Conservation (phyloP, 2,797 vertebrate genomes). For the Graptemys geographica region DNA sequence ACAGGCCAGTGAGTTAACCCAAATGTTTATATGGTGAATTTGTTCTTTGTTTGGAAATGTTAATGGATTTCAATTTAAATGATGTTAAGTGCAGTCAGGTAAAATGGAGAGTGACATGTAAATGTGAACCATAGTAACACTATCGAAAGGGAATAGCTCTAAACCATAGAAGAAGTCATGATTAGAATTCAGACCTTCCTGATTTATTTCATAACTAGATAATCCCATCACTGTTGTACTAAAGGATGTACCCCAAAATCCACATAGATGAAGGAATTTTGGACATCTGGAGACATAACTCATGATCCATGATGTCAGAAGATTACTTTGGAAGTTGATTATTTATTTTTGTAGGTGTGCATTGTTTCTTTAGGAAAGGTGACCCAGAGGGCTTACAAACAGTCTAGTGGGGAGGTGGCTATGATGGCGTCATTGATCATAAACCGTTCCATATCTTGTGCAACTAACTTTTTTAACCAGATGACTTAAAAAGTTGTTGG, state of each 20-base stretch:
- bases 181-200: background rate
- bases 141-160: background rate
- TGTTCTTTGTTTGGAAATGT: background rate
- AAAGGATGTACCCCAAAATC: background rate
- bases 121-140: background rate
- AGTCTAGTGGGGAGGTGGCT: no score
- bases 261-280: background rate
- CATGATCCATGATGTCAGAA: background rate
- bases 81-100: background rate
- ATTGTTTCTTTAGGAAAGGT: no score
- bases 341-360: no score
- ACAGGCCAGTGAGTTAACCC: rapidly evolving
- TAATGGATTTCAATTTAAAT: background rate
- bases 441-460: background rate
- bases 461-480: background rate
- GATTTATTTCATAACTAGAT: background rate
- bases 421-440: background rate
- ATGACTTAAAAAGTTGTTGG: background rate
- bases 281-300: background rate
- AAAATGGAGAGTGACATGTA: no score
- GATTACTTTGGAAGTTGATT: background rate
- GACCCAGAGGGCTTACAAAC: no score
- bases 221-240: background rate
- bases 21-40: background rate
- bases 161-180: background rate